Evolutionary conservation across 2,888 invertebrate genomes (phyloP), one percentile per base, ranked within the genome.

Genomic region (Xanthostigma xanthostigma): DNA sequence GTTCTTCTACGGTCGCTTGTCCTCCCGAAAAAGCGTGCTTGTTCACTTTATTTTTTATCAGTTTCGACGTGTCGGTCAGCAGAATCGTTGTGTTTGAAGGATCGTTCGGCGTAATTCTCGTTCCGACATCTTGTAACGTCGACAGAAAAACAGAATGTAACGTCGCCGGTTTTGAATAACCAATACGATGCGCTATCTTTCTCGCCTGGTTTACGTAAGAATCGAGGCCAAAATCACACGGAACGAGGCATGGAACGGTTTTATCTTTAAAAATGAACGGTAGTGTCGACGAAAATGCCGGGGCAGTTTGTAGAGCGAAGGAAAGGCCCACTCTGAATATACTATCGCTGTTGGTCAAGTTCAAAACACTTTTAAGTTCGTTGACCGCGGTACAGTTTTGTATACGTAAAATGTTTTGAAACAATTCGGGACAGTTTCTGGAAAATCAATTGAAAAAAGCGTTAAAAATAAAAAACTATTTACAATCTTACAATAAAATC

Each of bases 211-310:
- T 79, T 70, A 99, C 99, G 69, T 97, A 99, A 0, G 98, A 98
- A 71, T 99, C 98, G 76, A 98, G 98, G 73, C 99, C 98, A 55
- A 98, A 98, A 9, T 95, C 98, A 69, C 98, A 98, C 0, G 98
- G 98, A 53, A 98, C 94, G 3, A 94, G 73, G 60, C 86, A 86
- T 4, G 79, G 82, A 43, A 93, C 78, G 59, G 84, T 82, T 60
- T 80, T 79, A 45, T 78, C 72, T 1, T 79, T 82, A 65, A 97
- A 97, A 60, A 96, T 90, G 52, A 84, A 81, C 0, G 96, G 96
- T 66, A 94, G 93, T 9, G 88, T 83, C 2, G 84, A 83, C 0
- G 89, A 88, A 56, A 97, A 77, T 1, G 91, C 86, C 0, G 98
- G 97, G 0, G 95, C 91, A 0, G 97, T 97, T 69, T 98, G 95